Percentiles rank a stretch among this genome's conserved stretches.
phyloP scores from a whole-genome alignment of 2,797 vertebrate species.

The Sparus aurata region DNA sequence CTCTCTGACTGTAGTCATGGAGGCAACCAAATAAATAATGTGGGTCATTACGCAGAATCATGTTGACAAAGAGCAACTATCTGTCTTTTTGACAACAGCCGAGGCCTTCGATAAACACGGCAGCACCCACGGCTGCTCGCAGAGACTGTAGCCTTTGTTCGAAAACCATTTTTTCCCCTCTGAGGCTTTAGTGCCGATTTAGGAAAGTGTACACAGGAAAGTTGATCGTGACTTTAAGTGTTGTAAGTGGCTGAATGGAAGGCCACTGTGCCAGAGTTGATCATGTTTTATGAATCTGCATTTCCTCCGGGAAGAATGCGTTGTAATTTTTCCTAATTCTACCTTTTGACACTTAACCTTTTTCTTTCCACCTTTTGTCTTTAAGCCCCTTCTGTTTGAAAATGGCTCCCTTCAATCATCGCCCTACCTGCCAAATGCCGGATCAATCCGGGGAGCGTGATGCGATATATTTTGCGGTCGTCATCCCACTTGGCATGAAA shows the following conservation, averaged over 20 bases:
- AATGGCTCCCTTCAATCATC: not conserved
- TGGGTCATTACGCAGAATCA: constrained; percentile 57
- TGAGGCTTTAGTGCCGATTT: constrained; percentile 24
- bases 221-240: constrained; percentile 46
- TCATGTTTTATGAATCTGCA: not conserved
- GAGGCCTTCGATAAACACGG: constrained; percentile 72
- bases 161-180: constrained; percentile 48
- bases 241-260: constrained; percentile 25
- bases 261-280: constrained; percentile 18
- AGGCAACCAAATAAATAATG: constrained; percentile 80
- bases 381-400: constrained; percentile 1
- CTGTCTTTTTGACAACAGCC: constrained; percentile 76
- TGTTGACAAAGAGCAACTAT: constrained; percentile 70
- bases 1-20: constrained; percentile 72
- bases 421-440: not conserved
- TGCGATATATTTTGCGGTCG: not conserved
- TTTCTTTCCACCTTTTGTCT: constrained; percentile 1
- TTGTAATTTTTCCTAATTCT: not conserved
- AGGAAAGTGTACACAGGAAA: constrained; percentile 39
- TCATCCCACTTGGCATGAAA: constrained; percentile 15
- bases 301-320: not conserved
- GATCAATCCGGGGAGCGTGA: constrained; percentile 20
- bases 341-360: not conserved
- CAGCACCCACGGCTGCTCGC: constrained; percentile 50
- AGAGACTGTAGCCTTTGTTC: constrained; percentile 62